A percentile compares a stretch with the other conserved stretches of the same genome.
Conservation (phyloP, 2,113 vertebrate species). For the Aphelocoma coerulescens region DNA sequence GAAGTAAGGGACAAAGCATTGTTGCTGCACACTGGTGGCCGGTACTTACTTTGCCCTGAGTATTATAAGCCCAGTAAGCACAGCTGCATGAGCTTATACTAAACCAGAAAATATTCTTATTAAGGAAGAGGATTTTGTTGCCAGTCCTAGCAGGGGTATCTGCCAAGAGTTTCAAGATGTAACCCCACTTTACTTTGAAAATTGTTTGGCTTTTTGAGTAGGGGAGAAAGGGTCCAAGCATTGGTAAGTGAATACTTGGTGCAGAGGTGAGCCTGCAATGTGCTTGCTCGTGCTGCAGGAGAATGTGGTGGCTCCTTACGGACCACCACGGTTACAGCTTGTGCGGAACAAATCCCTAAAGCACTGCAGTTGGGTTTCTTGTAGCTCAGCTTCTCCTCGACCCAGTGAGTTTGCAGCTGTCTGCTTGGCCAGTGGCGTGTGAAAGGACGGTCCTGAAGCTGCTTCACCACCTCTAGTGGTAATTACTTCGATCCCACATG, state of each 20-base stretch:
- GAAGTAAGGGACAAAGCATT: neutral
- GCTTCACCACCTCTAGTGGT: neutral
- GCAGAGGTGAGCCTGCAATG: neutral
- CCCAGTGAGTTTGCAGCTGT: neutral
- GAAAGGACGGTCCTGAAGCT: neutral
- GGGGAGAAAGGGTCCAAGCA: neutral
- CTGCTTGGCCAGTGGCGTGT: neutral
- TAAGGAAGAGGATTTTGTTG: neutral
- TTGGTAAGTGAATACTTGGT: neutral
- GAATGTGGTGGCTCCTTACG: rapidly evolving
- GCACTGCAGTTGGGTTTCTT: neutral
- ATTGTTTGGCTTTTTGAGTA: neutral
- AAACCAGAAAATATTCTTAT: neutral
- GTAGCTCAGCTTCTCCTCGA: neutral
- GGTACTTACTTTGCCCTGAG: neutral
- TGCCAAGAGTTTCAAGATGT: neutral
- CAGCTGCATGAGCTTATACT: neutral
- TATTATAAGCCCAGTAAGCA: neutral
- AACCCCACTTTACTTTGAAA: neutral
- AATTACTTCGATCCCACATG: rapidly evolving
- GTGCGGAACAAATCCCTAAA: neutral
- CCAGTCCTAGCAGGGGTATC: neutral
- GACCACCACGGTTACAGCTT: neutral
- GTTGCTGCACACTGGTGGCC: rapidly evolving
- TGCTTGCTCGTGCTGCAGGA: rapidly evolving